Evolutionary conservation across 92 coral and sea anemone species (phyloP), one percentile per base, ranked within the genome.

Genomic region (Palythoa grandis): DNA sequence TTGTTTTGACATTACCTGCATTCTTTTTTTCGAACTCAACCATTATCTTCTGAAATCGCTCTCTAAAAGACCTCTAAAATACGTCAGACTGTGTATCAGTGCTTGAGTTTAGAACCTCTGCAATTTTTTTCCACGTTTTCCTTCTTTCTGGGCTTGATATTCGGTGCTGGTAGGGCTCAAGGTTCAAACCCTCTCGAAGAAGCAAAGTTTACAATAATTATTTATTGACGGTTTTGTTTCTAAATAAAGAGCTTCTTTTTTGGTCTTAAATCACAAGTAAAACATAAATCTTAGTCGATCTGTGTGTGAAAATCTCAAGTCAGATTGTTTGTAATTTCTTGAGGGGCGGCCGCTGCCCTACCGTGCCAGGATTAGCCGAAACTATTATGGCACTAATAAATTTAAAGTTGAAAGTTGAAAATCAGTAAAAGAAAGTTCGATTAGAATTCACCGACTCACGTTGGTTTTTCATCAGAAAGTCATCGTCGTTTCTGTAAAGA

Each of bases 61-160:
- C 93, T 83, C 93, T 92, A 14, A 65, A 87, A 63, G 90, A 86
- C 58, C 90, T 79, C 54, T 91, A 69, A 40, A 90, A 85, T n/a
- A 88, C 90, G 72, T 86, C 83, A 83, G 88, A 48, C 61, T 86
- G 88, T 19, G 76, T 77, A 15, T 76, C 78, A 29, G 17, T 50
- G 61, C 50, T 75, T 14, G 60, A 75, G 13, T 65, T 67, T 56
- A 90, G 70, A 77, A 75, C 72, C 29, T 87, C 88, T 1, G 93
- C 88, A 57, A 90, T 83, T 11, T 70, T 70, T 58, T 61, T 24
- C 83, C 93, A 90, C 0, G 88, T 73, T 24, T 38, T 39, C 13
- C 84, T 89, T 72, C 92, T 86, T 66, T 78, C 92, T 25, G 68
- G 80, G 72, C 87, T 72, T 19, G 74, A 82, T 54, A 83, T 48